Conservation (phyloP, 2,797 vertebrate genomes). For the Eleutherodactylus coqui region DNA sequence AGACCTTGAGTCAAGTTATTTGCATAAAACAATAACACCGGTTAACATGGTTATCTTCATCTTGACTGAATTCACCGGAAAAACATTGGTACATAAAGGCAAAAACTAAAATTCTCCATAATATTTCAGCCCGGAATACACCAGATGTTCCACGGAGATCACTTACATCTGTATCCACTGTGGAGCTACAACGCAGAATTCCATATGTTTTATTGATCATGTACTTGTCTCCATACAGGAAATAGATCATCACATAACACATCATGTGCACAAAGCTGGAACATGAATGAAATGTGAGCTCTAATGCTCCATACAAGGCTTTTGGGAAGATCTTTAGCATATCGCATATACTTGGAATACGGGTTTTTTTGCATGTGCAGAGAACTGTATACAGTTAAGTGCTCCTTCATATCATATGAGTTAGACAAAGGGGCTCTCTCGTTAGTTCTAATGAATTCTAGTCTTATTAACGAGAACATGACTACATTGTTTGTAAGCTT, state of each 20-base stretch:
- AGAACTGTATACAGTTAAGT: constrained; percentile 21
- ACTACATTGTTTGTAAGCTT: constrained; percentile 70
- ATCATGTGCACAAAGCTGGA: constrained; percentile 13
- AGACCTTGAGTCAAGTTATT: not conserved
- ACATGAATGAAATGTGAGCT: constrained; percentile 19
- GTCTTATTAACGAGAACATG: constrained; percentile 22
- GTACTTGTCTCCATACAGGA: constrained; percentile 23
- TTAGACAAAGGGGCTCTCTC: not conserved
- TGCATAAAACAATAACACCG: constrained; percentile 31
- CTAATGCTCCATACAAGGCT: not conserved
- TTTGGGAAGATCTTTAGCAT: not conserved
- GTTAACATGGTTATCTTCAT: constrained; percentile 3
- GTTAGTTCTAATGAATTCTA: constrained; percentile 4
- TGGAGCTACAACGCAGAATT: constrained; percentile 7
- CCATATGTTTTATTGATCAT: constrained; percentile 20
- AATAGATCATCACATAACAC: constrained; percentile 28
- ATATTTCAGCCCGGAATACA: not conserved
- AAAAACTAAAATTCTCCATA: constrained; percentile 19
- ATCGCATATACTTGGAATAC: constrained; percentile 1
- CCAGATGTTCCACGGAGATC: constrained; percentile 4
- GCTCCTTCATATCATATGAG: constrained; percentile 16
- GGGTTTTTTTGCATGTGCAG: not conserved
- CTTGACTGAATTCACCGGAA: not conserved
- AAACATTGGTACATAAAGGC: constrained; percentile 6
- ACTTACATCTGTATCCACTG: constrained; percentile 19